These are phyloP conservation scores for Oscheius onirici DNA, from an alignment of 2,888 invertebrate genomes.

Conservation along the genomic window DNA sequence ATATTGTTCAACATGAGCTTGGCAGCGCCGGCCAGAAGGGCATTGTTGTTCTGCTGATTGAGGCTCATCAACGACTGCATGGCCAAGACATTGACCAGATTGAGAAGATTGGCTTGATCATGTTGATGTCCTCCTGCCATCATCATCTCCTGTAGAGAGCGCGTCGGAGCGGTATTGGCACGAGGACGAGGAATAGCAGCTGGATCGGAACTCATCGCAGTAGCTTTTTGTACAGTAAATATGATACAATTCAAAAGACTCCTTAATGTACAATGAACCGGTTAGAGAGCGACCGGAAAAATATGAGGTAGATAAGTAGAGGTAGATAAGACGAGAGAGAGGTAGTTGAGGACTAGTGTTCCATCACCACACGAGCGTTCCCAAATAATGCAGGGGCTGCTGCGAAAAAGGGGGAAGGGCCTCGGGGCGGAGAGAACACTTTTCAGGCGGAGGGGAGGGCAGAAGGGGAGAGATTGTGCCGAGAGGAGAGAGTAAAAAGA, in stretches of 20 bases:
- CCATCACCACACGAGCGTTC: conserved; percentile 25
- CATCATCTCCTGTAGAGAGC: background rate
- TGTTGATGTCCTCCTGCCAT: background rate
- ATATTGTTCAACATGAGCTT: conserved; percentile 17
- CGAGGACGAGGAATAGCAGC: background rate
- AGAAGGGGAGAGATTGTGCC: conserved; percentile 3
- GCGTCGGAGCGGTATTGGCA: background rate
- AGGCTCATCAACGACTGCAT: conserved; percentile 20
- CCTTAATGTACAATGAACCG: conserved; percentile 12
- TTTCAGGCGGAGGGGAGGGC: background rate
- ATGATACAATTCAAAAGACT: conserved; percentile 19
- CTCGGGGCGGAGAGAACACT: conserved; percentile 11
- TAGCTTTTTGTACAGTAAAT: background rate
- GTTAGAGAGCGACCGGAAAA: background rate
- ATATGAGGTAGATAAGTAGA: conserved; percentile 29
- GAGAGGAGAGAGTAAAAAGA: background rate
- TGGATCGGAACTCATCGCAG: background rate
- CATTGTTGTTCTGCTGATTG: conserved; percentile 17
- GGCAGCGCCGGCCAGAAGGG: conserved; percentile 16
- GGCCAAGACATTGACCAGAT: conserved; percentile 14
- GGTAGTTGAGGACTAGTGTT: conserved; percentile 3
- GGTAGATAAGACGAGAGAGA: conserved; percentile 14
- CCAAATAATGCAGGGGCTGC: conserved; percentile 5
- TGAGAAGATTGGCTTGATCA: conserved; percentile 10
- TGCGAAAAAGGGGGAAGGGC: background rate